Evolutionary conservation across 2,113 vertebrate species (phyloP), one percentile per base, ranked within the genome.

Genomic region (Micronycteris hirsuta): DNA sequence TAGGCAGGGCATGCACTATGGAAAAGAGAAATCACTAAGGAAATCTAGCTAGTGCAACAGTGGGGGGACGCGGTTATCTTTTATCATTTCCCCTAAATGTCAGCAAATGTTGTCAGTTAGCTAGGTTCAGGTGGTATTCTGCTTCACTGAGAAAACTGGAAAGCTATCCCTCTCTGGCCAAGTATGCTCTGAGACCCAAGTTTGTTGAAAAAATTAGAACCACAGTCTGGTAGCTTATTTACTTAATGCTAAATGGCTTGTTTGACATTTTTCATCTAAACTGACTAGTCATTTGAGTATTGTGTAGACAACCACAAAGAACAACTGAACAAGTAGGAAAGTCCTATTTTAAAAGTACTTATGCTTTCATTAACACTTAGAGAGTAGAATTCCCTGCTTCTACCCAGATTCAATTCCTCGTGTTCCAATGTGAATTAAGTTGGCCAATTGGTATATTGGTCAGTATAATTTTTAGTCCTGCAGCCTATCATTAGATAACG

Each of bases 281-380:
- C 71, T 83, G 67, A 92, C 71, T 41, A 56, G 14, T 33, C 71
- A 88, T 65, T 82, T 67, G 52, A 91, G 47, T 52, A 68, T 43
- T 86, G 61, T 81, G 33, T 81, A 82, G 95, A 65, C n/a, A 91
- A 76, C 71, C 86, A 89, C 67, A 61, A 77, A 89, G 47, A 88
- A 93, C 19, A 86, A 86, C 22, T 10, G 9, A 82, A 80, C 22
- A 26, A 70, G 8, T 19, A 33, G 63, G 41, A 63, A 91, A 89
- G 63, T 41, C 73, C 71, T 78, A 80, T 89, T 89, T 86, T 95
- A 65, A 52, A 96, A 76, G 49, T 38, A 81, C 43, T 52, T 41
- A 67, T 52, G 71, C 70, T 67, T 84, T 74, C 45, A 90, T 61
- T 78, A 80, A 81, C 77, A 93, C 16, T 22, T 56, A 43, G 26